Conservation (phyloP, 1,140 invertebrate species). For the Meloidogyne hapla region DNA sequence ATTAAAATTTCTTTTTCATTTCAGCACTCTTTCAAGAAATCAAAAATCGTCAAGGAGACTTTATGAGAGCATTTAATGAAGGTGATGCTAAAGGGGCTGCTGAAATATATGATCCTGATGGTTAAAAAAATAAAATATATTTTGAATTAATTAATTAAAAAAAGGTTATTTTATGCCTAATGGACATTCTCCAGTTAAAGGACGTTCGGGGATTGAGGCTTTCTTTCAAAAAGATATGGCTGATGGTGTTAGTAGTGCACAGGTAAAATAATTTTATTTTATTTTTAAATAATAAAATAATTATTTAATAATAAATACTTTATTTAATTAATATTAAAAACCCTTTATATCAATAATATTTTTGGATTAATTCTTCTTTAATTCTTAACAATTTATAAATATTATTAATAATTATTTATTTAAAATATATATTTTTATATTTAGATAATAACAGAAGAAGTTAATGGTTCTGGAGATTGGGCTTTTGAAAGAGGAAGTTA, state of each 20-base stretch:
- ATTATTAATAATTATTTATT: not conserved
- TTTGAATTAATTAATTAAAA: too few relatives aligned
- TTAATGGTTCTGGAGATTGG: conserved; percentile 63
- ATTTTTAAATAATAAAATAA: not conserved
- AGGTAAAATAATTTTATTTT: conserved; percentile 13
- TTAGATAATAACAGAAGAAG: conserved; percentile 63
- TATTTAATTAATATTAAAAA: too few relatives aligned
- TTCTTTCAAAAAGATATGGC: conserved; percentile 63
- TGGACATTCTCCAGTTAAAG: conserved; percentile 59
- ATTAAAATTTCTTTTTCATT: conserved; percentile 31
- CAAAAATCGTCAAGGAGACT: conserved; percentile 61
- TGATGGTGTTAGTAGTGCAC: conserved; percentile 56
- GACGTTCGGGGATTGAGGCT: conserved; percentile 57
- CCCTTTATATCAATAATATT: too few relatives aligned
- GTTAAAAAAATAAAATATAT: conserved; percentile 1
- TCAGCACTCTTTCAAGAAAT: conserved; percentile 64
- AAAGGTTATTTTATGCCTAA: conserved; percentile 63
- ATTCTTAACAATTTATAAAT: too few relatives aligned
- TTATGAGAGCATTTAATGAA: conserved; percentile 61
- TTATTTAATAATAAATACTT: not conserved
- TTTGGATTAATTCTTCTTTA: too few relatives aligned
- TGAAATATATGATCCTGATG: conserved; percentile 59
- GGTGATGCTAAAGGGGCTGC: conserved; percentile 56
- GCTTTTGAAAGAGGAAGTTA: conserved; percentile 63
- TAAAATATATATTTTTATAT: not conserved